phyloP scores from a whole-genome alignment of 2,888 invertebrate genomes.

The Tenthredo distinguenda region DNA sequence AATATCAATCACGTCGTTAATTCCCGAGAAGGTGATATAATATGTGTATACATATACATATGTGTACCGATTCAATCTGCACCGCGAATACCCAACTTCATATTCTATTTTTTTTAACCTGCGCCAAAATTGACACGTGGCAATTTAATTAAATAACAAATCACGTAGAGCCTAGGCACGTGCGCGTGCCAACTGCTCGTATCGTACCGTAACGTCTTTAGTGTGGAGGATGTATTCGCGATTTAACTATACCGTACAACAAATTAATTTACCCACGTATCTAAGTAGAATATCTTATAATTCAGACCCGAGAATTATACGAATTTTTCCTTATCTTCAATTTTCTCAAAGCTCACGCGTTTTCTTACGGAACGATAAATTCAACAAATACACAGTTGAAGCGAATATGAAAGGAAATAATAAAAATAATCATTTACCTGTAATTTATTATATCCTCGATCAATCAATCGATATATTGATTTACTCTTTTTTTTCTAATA shows the following conservation, averaged over 20 bases:
- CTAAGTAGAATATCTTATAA: neutral
- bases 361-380: too few relatives aligned
- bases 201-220: neutral
- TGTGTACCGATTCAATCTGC: neutral
- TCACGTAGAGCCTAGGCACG: conserved; percentile 37
- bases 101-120: neutral
- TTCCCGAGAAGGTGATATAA: conserved; percentile 3
- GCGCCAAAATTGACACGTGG: conserved; percentile 6
- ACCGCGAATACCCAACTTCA: neutral
- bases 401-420: neutral
- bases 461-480: neutral
- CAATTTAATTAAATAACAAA: conserved; percentile 3
- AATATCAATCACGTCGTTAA: neutral
- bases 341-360: neutral
- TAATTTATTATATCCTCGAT: neutral
- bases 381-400: neutral
- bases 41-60: neutral
- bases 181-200: conserved; percentile 24
- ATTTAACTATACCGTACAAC: conserved; percentile 7
- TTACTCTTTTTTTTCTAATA: neutral
- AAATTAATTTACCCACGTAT: neutral
- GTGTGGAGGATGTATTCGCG: neutral
- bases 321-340: neutral
- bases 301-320: neutral
- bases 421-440: neutral